Conservation (phyloP, 2,797 vertebrate genomes). For the Cyprinella venusta region DNA sequence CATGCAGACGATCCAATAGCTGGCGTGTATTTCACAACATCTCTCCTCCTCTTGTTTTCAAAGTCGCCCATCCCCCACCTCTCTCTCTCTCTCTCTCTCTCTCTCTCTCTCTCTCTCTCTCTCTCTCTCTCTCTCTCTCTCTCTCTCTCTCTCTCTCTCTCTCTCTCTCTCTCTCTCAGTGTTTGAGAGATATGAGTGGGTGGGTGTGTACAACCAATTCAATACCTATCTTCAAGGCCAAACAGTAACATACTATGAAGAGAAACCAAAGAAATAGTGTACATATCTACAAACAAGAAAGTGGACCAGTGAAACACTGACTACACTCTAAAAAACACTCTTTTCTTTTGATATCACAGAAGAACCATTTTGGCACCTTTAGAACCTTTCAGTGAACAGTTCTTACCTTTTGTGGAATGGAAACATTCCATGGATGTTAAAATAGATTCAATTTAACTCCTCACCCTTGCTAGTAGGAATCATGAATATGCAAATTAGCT, state of each 20-base stretch:
- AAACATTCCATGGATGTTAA: background rate
- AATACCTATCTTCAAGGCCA: background rate
- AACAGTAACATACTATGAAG: background rate
- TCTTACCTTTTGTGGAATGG: background rate
- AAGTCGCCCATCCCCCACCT: constrained; percentile 63
- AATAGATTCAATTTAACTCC: too few species aligned
- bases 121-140: too few species aligned
- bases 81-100: constrained; percentile 19
- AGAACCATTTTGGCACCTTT: too few species aligned
- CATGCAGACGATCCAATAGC: constrained; percentile 32
- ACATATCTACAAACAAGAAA: background rate
- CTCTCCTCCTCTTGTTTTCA: constrained; percentile 70
- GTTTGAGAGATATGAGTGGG: background rate
- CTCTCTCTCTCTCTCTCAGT: background rate
- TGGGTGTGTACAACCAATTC: constrained; percentile 9
- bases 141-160: constrained; percentile 3
- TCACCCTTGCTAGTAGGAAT: too few species aligned
- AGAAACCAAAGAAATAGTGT: background rate
- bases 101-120: too few species aligned
- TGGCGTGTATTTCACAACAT: constrained; percentile 44
- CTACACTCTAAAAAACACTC: background rate
- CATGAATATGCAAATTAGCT: too few species aligned
- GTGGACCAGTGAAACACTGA: background rate
- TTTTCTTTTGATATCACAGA: background rate
- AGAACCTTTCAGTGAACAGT: background rate